phyloP scores from a whole-genome alignment of 2,888 invertebrate genomes.

The Microchrysa polita region DNA sequence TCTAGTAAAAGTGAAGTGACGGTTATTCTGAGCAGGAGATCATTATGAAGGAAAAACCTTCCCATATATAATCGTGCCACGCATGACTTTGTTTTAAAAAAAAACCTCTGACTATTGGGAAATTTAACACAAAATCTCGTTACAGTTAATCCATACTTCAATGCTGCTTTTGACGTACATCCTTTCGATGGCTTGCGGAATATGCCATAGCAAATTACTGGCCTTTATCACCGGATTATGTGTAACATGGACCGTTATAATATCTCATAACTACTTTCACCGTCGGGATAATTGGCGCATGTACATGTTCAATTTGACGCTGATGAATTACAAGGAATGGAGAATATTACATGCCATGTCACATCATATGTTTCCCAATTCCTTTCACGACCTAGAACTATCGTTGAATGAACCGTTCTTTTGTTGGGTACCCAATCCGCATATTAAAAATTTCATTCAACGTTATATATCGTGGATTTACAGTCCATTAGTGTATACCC shows the following conservation, averaged over 20 bases:
- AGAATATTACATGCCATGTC: constrained; percentile 79
- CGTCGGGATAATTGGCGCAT: constrained; percentile 79
- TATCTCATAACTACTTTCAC: constrained; percentile 82
- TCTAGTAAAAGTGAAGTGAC: too few relatives aligned
- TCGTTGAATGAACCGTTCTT: constrained; percentile 74
- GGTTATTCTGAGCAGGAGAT: too few relatives aligned
- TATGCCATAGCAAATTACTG: constrained; percentile 57
- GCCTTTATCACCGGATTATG: constrained; percentile 67
- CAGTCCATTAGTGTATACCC: constrained; percentile 62
- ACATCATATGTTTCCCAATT: constrained; percentile 83
- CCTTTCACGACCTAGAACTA: constrained; percentile 77
- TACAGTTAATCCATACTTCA: constrained; percentile 61
- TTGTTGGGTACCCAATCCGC: constrained; percentile 70
- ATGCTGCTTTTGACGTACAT: constrained; percentile 61
- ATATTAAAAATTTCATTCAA: constrained; percentile 66
- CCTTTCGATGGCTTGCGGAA: constrained; percentile 61
- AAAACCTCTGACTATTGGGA: too few relatives aligned
- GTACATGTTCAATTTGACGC: constrained; percentile 77
- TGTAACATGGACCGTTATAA: constrained; percentile 70
- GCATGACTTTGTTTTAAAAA: too few relatives aligned
- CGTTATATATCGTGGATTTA: constrained; percentile 68
- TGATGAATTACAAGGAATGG: constrained; percentile 73
- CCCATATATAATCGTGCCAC: too few relatives aligned
- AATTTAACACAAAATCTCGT: too few relatives aligned
- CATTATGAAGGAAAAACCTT: too few relatives aligned